phyloP scores from a whole-genome alignment of 2,797 vertebrate species.

The Diglossa cyanea region DNA sequence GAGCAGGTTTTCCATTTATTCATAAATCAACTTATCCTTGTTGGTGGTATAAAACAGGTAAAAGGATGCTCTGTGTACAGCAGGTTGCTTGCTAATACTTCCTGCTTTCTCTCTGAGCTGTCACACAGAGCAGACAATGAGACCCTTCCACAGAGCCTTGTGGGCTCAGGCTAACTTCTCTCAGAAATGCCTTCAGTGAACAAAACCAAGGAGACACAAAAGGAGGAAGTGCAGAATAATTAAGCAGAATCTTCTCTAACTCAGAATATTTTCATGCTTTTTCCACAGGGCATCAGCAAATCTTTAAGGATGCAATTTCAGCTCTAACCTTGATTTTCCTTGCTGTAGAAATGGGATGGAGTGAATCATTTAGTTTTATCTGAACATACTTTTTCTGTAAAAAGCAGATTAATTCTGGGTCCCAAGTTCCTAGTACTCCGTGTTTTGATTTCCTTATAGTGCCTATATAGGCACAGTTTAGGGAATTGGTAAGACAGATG shows the following conservation, averaged over 20 bases:
- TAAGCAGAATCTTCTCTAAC: conserved; percentile 23
- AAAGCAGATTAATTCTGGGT: conserved; percentile 40
- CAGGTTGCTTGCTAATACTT: neutral
- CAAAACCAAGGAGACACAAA: neutral
- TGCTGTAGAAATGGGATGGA: neutral
- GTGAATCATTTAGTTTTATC: conserved; percentile 35
- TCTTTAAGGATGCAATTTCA: conserved; percentile 27
- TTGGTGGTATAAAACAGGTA: neutral
- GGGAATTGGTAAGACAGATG: conserved; percentile 55
- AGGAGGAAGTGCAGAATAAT: conserved; percentile 19
- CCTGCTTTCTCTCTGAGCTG: neutral
- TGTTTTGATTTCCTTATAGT: conserved; percentile 55
- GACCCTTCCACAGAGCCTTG: neutral
- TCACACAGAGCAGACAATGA: neutral
- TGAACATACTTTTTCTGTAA: conserved; percentile 45
- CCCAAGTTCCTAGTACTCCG: conserved; percentile 44
- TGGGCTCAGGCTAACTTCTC: neutral
- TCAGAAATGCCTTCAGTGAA: neutral
- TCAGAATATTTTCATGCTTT: neutral
- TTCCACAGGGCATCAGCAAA: conserved; percentile 29
- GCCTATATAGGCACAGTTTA: conserved; percentile 33
- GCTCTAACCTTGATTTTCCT: conserved; percentile 44
- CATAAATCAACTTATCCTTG: neutral
- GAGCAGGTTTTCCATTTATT: neutral
- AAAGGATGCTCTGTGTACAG: neutral